Base-by-base conservation (phyloP, 2,797 vertebrate genomes). In the Peromyscus melanophrys region DNA sequence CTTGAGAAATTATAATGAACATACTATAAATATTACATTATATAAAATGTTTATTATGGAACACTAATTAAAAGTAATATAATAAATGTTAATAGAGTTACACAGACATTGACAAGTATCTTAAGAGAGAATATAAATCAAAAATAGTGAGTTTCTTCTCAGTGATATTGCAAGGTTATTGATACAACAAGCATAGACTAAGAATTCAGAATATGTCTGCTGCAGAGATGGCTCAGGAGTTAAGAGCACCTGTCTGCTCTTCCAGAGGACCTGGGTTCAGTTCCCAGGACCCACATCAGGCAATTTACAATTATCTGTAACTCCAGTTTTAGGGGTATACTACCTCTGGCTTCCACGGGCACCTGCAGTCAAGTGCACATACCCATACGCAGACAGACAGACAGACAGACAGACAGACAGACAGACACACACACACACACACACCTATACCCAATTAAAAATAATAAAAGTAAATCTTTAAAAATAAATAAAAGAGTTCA, bases 41-140 rank as follows among this genome's bases (percentile, higher is more conserved):
- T 43, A 85, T 84, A 96, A 81, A 89, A 77, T 85, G 11, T 76
- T 65, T 46, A 83, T 94, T 16, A 85, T 65, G 76, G 46, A 73
- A 90, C 52, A 71, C 19, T 49, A 81, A 78, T 80, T 57, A 71
- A 95, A 90, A 82, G 21, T 65, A 76, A 40, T n/a, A 43, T 65
- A 29, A 49, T 43, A 43, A 43, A 83, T 92, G 11, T 57, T 82
- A 81, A 46, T 83, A 23, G 21, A 57, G 31, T 57, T 76, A 57
- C 29, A n/a, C n/a, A 73, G 59, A 37, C 23, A 63, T 55, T 19
- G 61, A 23, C 49, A 81, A 76, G 43, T 61, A 81, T 57, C 75
- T 59, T 67, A 27, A 88, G 29, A 55, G 31, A 76, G 21, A 86
- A 25, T 82, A 13, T 59, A 63, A 83, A 73, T 59, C 34, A 21